Evolutionary conservation across 1,140 invertebrate genomes (phyloP).

Genomic region (Ganaspis sp.): DNA sequence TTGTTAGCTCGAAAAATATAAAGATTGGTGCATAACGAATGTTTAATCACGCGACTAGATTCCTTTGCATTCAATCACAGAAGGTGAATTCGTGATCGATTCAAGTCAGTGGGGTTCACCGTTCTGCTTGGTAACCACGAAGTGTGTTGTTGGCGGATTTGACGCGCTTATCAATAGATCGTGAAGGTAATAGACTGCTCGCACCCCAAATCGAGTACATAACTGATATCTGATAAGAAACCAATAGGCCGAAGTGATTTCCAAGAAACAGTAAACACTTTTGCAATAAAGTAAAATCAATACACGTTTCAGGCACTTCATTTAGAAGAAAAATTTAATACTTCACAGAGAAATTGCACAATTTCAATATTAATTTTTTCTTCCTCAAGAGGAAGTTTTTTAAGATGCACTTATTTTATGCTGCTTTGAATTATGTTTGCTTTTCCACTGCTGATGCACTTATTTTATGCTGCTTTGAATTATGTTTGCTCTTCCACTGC

Average conservation of each 20-base stretch:
- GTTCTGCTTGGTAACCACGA: conserved; percentile 55
- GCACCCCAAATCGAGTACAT: conserved; percentile 66
- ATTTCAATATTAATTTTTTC: no score
- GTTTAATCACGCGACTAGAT: conserved; percentile 48
- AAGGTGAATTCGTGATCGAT: conserved; percentile 66
- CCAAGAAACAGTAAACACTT: conserved; percentile 35
- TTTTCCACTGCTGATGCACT: no score
- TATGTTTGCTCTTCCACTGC: no score
- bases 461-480: no score
- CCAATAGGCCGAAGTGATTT: conserved; percentile 59
- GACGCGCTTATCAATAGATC: conserved; percentile 74
- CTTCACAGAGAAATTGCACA: no score
- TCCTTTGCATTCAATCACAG: conserved; percentile 54
- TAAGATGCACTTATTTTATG: no score
- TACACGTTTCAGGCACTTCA: neutral
- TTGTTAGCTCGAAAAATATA: neutral
- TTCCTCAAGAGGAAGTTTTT: no score
- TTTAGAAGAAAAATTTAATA: neutral
- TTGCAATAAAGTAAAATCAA: conserved; percentile 9
- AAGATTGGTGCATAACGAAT: conserved; percentile 16
- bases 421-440: no score
- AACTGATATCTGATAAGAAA: conserved; percentile 68
- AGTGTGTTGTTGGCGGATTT: conserved; percentile 71
- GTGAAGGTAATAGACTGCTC: conserved; percentile 67
- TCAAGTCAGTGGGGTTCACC: conserved; percentile 57